phyloP scores from a whole-genome alignment of 2,888 invertebrate species.

The Carterocephalus palaemon region DNA sequence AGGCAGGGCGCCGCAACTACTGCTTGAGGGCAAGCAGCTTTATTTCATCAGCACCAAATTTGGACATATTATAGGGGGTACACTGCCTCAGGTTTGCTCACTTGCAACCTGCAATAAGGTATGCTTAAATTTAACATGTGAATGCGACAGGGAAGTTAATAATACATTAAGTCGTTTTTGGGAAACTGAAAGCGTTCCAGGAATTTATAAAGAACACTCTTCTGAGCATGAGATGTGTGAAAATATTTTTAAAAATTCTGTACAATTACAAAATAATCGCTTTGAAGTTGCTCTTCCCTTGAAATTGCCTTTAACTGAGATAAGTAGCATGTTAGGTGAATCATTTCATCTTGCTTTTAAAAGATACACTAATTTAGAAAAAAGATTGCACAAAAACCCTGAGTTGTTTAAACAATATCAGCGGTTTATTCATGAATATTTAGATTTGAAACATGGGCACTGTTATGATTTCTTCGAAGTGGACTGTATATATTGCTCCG shows the following conservation, averaged over 20 bases:
- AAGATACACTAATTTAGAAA: conserved; percentile 30
- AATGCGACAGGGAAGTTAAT: conserved; percentile 16
- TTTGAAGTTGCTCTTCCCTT: conserved; percentile 29
- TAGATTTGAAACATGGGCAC: conserved; percentile 8
- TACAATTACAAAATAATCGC: conserved; percentile 18
- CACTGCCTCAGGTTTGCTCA: background rate
- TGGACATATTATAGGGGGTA: conserved; percentile 24
- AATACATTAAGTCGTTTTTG: conserved; percentile 14
- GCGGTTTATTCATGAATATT: conserved; percentile 19
- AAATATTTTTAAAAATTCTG: conserved; percentile 19
- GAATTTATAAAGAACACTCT: conserved; percentile 20
- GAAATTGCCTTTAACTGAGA: conserved; percentile 22
- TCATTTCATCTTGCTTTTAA: conserved; percentile 29
- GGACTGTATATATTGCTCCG: too few species aligned
- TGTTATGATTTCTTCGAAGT: too few species aligned
- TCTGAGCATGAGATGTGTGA: conserved; percentile 26
- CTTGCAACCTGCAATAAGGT: background rate
- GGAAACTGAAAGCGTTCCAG: conserved; percentile 26
- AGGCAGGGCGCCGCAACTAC: too few species aligned
- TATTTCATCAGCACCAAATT: conserved; percentile 25
- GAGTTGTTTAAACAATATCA: conserved; percentile 10
- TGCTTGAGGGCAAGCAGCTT: too few species aligned
- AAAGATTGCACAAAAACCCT: conserved; percentile 11
- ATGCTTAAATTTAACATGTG: background rate
- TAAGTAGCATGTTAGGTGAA: conserved; percentile 22